Percentiles rank a stretch among this genome's conserved stretches.
Evolutionary conservation across 1,140 invertebrate species (phyloP).

Genomic region (Anastatus disparis): DNA sequence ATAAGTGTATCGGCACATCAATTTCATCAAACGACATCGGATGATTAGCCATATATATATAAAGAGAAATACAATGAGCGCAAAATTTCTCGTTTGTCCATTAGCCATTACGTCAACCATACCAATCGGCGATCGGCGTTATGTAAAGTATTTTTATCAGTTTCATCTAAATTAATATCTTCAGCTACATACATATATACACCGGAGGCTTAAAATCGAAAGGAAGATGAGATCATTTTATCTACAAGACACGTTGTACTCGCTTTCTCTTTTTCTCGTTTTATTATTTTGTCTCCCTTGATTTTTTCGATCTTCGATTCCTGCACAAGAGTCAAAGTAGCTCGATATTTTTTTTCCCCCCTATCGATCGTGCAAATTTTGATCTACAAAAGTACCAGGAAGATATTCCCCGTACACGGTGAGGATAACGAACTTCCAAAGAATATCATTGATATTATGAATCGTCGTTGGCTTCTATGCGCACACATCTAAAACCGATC

Average conservation of each 20-base stretch:
- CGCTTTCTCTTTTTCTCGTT: slow-evolving; percentile 30
- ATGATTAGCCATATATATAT: too few species aligned
- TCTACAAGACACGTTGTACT: not conserved
- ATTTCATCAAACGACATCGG: too few species aligned
- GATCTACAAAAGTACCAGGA: not conserved
- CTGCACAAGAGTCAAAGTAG: too few species aligned
- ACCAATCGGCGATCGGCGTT: not conserved
- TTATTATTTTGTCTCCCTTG: too few species aligned
- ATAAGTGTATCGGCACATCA: slow-evolving; percentile 16
- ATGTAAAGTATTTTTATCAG: slow-evolving; percentile 45
- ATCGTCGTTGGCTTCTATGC: too few species aligned
- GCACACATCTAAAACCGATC: too few species aligned
- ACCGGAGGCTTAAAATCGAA: not conserved
- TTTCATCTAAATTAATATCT: slow-evolving; percentile 41
- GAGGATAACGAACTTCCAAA: not conserved
- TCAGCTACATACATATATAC: too few species aligned
- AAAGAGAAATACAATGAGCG: slow-evolving; percentile 12
- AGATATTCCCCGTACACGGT: slow-evolving; percentile 10
- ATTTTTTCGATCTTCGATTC: slow-evolving; percentile 36
- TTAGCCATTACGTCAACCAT: slow-evolving; percentile 13
- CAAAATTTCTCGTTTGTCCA: slow-evolving; percentile 5
- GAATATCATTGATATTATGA: too few species aligned
- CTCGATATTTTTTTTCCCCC: too few species aligned
- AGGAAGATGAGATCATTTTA: slow-evolving; percentile 29
- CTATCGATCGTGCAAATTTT: slow-evolving; percentile 16